These are phyloP conservation scores for Polyergus mexicanus DNA, from an alignment of 1,140 invertebrate genomes.

Conservation along the genomic window DNA sequence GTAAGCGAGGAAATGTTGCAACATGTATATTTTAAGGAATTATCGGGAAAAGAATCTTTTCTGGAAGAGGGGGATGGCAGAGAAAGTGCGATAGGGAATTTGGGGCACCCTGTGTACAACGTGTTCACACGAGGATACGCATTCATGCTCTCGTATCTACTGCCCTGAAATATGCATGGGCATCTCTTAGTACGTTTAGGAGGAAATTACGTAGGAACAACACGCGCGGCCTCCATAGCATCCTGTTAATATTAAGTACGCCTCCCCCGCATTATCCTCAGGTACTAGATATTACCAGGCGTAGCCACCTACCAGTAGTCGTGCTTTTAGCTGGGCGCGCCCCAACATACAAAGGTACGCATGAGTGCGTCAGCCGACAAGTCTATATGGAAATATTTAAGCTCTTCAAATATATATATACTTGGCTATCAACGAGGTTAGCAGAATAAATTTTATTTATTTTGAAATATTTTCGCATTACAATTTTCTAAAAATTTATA, in stretches of 20 bases:
- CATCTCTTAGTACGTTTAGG: slow-evolving; percentile 80
- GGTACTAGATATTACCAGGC: slow-evolving; percentile 53
- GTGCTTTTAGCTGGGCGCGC: slow-evolving; percentile 58
- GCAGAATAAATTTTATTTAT: neutral
- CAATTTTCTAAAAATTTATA: neutral
- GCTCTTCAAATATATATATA: neutral
- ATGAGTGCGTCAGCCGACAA: slow-evolving; percentile 15
- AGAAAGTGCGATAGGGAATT: slow-evolving; percentile 16
- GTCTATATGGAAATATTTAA: neutral
- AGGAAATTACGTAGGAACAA: slow-evolving; percentile 82
- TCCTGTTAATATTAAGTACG: slow-evolving; percentile 83
- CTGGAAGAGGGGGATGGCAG: no score
- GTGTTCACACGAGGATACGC: slow-evolving; percentile 46
- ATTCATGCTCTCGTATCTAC: slow-evolving; percentile 61
- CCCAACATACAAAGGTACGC: slow-evolving; percentile 11
- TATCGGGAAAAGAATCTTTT: neutral
- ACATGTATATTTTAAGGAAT: neutral
- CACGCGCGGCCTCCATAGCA: slow-evolving; percentile 76
- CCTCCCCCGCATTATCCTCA: slow-evolving; percentile 72
- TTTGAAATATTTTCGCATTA: neutral
- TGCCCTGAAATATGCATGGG: slow-evolving; percentile 81
- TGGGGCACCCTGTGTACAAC: slow-evolving; percentile 24
- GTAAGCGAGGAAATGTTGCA: neutral
- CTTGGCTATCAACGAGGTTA: neutral
- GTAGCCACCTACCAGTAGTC: slow-evolving; percentile 59